A percentile compares a stretch with the other conserved stretches of the same genome.
phyloP scores from a whole-genome alignment of 2,888 invertebrate species.

The Sceliomorpha sp. region DNA sequence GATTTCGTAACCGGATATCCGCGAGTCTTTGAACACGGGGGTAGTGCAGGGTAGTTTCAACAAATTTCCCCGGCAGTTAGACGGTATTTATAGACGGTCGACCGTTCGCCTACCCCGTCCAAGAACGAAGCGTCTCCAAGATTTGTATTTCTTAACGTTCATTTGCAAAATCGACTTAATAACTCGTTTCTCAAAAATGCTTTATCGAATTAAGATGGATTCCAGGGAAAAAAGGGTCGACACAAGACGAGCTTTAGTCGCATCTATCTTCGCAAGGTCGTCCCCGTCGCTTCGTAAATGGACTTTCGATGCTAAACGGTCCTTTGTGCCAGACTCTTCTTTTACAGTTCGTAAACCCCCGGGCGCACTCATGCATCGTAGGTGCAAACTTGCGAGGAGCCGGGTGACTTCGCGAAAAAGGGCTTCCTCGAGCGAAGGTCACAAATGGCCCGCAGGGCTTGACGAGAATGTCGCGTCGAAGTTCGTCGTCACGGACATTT shows the following conservation, averaged over 20 bases:
- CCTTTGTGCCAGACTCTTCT: slow-evolving; percentile 51
- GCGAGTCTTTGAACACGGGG: slow-evolving; percentile 47
- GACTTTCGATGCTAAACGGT: slow-evolving; percentile 62
- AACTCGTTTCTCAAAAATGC: too few species aligned
- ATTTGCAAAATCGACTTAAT: too few species aligned
- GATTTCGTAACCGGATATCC: slow-evolving; percentile 61
- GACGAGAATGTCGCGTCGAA: slow-evolving; percentile 47
- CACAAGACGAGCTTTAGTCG: slow-evolving; percentile 9
- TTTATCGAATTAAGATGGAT: too few species aligned
- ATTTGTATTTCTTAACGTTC: too few species aligned
- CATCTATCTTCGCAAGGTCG: slow-evolving; percentile 34
- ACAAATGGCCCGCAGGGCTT: slow-evolving; percentile 29
- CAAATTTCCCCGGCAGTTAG: too few species aligned
- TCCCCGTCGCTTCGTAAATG: slow-evolving; percentile 53
- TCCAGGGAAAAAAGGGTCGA: slow-evolving; percentile 3
- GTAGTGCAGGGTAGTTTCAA: slow-evolving; percentile 43
- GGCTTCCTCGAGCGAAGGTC: slow-evolving; percentile 22
- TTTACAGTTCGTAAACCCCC: slow-evolving; percentile 52
- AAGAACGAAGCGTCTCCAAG: too few species aligned
- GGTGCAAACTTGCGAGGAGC: slow-evolving; percentile 33
- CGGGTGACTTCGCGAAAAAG: slow-evolving; percentile 41
- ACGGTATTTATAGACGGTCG: too few species aligned
- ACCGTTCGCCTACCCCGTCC: too few species aligned
- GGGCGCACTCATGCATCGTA: slow-evolving; percentile 21
- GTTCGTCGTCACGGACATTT: slow-evolving; percentile 55